Base-by-base conservation (phyloP, 2,888 invertebrate genomes). In the Aleiodes alternator region DNA sequence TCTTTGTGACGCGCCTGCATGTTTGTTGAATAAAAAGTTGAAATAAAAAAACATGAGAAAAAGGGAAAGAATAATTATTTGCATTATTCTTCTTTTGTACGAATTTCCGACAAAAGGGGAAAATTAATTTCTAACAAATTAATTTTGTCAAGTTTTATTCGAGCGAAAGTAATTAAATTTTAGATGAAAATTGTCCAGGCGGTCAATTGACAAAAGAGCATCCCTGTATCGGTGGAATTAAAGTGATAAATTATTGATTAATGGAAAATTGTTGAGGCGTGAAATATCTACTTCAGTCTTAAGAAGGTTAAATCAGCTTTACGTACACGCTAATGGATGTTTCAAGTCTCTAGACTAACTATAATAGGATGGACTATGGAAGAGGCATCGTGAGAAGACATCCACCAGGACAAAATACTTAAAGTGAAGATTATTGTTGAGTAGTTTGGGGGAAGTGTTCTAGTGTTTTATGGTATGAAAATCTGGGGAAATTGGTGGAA, bases 331-430 rank as follows among this genome's bases (percentile, higher is more conserved):
- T 59, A 38, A 59, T 59, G 59, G 59, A 59, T 59, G 59, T 14
- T 59, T 12, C 31, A 59, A 8, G 59, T 38, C 34, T 34, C 9
- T 43, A 8, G 59, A 31, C 34, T 34, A 59, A 59, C 59, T 59
- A 59, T 59, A 59, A 59, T 59, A 34, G 59, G 34, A 59, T 59
- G 59, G 59, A 11, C 59, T 12, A 14, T 7, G 34, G 34, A 29
- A 34, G 16, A 59, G 59, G 59, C 14, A 59, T 1, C 59, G 59
- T 59, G 59, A 59, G 59, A 59, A 59, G 14, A 59, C 51, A 51
- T 51, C n/a, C 34, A 59, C 34, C 59, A 4, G 14, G 12, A 8
- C 43, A 11, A 23, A 23, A 43, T 34, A 59, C 31, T n/a, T 12
- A 1, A 14, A 34, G 38, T n/a, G 1, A 34, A 59, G 59, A 38